Conservation (phyloP, 2,888 invertebrate genomes). For the Eristalis tenax region DNA sequence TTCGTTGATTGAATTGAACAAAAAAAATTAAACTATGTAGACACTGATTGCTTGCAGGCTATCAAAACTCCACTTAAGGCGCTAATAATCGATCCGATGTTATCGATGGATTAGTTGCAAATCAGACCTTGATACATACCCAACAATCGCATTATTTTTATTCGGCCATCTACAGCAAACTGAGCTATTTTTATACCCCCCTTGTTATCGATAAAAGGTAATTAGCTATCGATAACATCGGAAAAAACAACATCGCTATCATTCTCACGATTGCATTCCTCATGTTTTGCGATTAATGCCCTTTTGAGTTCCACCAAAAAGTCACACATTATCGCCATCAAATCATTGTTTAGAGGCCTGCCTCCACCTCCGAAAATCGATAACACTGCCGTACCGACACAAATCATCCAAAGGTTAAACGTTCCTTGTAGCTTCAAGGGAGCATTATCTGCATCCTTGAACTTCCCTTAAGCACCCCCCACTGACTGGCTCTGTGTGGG, state of each 20-base stretch:
- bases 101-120: not conserved
- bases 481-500: not conserved
- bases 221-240: not conserved
- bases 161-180: too few species aligned
- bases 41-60: not conserved
- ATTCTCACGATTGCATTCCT: not conserved
- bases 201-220: not conserved
- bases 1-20: not conserved
- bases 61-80: not conserved
- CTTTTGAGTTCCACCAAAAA: not conserved
- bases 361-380: not conserved
- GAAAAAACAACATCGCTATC: not conserved
- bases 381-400: not conserved
- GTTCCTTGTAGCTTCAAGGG: not conserved
- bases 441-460: conserved; percentile 9
- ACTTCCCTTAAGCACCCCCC: not conserved
- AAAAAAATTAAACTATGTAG: too few species aligned
- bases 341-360: too few species aligned
- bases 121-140: not conserved
- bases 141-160: not conserved
- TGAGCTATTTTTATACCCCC: not conserved
- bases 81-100: not conserved
- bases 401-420: not conserved
- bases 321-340: not conserved
- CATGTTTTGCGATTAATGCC: not conserved